Evolutionary conservation across 2,113 vertebrate species (phyloP), one percentile per base, ranked within the genome.

Genomic region (Paradoxurus hermaphroditus): DNA sequence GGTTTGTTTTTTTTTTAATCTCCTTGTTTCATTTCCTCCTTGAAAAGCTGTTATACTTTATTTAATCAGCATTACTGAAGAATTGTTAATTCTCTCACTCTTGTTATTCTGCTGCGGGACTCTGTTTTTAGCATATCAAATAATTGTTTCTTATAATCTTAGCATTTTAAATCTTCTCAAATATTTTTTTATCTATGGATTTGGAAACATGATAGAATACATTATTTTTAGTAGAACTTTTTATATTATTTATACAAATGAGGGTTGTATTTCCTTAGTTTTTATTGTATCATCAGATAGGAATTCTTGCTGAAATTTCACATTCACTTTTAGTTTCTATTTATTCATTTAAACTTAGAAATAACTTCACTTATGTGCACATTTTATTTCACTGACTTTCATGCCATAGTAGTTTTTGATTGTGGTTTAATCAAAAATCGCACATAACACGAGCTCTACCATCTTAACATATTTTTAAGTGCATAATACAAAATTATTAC

Each of bases 1-100:
- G 56, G n/a, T n/a, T n/a, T n/a, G n/a, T n/a, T n/a, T n/a, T 53
- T 53, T 92, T 75, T 39, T 78, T 81, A 86, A 56, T 31, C 78
- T 90, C 34, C 51, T 96, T 77, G 5, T 82, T 93, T 93, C 51
- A 86, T 94, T 94, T 93, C 70, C 77, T 94, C 21, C 53, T 84
- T 88, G 29, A 86, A 72, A 97, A 95, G 67, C 39, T 86, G 49
- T 63, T 92, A 84, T 7, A 25, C 2, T 86, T 93, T 84, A 97
- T 90, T 96, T 34, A 90, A 77, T 92, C 63, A 88, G 25, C 46
- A 34, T 86, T 56, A 82, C 7, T 82, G 36, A 83, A 96, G 44
- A 49, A 65, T 4, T 34, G 2, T 62, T 62, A 19, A 19, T 16
- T 63, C 5, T 49, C 11, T 56, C 27, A 63, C 41, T 53, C n/a